These are phyloP conservation scores for Corbicula japonica DNA, from an alignment of 2,888 invertebrate genomes.

Conservation along the genomic window DNA sequence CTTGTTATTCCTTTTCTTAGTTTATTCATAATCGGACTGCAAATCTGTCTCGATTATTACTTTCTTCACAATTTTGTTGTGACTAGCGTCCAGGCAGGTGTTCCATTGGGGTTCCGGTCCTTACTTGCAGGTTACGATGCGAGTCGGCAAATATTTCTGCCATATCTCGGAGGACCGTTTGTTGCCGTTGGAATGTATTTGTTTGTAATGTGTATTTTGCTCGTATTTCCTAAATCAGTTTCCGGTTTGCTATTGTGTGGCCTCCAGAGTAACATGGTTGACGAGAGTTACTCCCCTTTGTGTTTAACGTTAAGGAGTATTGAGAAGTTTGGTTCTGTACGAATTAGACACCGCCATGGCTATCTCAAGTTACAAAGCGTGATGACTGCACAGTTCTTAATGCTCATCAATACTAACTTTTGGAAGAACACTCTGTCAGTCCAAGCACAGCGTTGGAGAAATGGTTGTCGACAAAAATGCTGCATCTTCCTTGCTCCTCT, in stretches of 20 bases:
- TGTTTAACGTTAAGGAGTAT: not conserved
- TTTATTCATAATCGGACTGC: conserved; percentile 35
- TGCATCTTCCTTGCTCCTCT: conserved; percentile 26
- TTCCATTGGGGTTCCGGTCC: conserved; percentile 54
- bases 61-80: conserved; percentile 31
- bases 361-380: conserved; percentile 46
- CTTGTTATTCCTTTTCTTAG: conserved; percentile 32
- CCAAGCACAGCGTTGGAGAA: conserved; percentile 43
- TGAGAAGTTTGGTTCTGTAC: conserved; percentile 47
- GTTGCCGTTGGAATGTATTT: conserved; percentile 34
- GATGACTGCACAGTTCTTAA: conserved; percentile 47
- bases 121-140: conserved; percentile 48
- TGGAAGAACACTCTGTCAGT: conserved; percentile 43
- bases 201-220: conserved; percentile 6
- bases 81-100: conserved; percentile 50
- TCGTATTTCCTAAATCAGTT: conserved; percentile 31
- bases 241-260: conserved; percentile 22
- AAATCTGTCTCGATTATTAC: conserved; percentile 34
- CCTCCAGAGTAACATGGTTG: conserved; percentile 2
- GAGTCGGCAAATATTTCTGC: conserved; percentile 46
- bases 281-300: conserved; percentile 3
- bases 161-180: conserved; percentile 49
- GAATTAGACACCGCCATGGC: conserved; percentile 24
- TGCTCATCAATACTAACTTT: conserved; percentile 58
- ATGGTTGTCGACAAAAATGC: no score